Evolutionary conservation across 2,888 invertebrate genomes (phyloP), one percentile per base, ranked within the genome.

Genomic region (Plemyria rubiginata): DNA sequence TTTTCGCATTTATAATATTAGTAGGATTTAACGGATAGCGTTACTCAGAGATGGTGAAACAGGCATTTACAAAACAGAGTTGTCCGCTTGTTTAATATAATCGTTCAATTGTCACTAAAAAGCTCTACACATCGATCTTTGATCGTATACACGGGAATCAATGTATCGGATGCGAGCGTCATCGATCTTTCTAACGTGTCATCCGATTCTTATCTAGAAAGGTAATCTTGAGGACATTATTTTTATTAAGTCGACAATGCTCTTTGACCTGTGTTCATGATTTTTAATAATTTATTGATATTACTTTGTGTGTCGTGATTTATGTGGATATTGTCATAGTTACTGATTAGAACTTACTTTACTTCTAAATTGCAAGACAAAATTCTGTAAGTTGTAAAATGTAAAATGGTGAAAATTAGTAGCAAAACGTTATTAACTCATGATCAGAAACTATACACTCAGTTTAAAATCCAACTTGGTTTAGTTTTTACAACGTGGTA

Each of bases 101-200:
- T 66, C 62, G 52, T 65, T 54, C 36, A 60, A 59, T 60, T 67
- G 63, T 68, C 67, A 65, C 62, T 62, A 66, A 62, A 61, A 63
- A 58, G 55, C 58, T 56, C 60, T 67, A 54, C 62, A 66, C 70
- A 66, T 65, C 59, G 50, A 66, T 87, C 85, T 84, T 72, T 65
- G 69, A 74, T 72, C 79, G 81, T 84, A 82, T 82, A 78, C 78
- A 77, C 64, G 78, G 72, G 76, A 83, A 81, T 79, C 84, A 79
- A 79, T 84, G 80, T 80, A 79, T 82, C 79, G 77, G 75, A 76
- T 74, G 73, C 76, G 76, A 75, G 68, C 65, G 70, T 71, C 74
- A 86, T 89, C 76, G 79, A 71, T 90, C 88, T 88, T 85, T 77
- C 82, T 81, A 73, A 71, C 74, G 78, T 88, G 85, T 87, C 88